A percentile compares a stretch with the other conserved stretches of the same genome.
These are phyloP conservation scores for Patiria miniata DNA, from an alignment of 35 echinoderm and acorn worm genomes.

Conservation along the genomic window DNA sequence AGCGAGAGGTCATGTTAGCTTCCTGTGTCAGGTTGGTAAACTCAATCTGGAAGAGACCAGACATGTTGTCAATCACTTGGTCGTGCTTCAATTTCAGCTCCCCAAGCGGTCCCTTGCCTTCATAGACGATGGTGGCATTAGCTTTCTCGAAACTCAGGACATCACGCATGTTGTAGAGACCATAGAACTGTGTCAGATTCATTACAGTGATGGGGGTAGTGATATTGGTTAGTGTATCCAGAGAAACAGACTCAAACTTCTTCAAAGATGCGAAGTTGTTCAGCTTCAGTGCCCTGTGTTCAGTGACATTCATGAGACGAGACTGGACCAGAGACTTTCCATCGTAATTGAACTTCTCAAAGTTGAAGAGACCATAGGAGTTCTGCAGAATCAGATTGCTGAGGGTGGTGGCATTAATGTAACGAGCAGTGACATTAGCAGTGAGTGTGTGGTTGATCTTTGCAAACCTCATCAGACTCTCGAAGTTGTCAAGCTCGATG, in stretches of 20 bases:
- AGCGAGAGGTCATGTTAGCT: not conserved
- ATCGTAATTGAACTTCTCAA: slow-evolving; percentile 15
- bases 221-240: not conserved
- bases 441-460: slow-evolving; percentile 34
- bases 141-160: slow-evolving; percentile 22
- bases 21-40: not conserved
- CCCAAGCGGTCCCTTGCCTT: not conserved
- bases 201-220: not conserved
- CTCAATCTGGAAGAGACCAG: slow-evolving; percentile 7
- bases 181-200: slow-evolving; percentile 15
- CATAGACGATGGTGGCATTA: slow-evolving; percentile 21
- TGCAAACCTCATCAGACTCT: not conserved
- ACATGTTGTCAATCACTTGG: slow-evolving; percentile 26
- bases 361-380: slow-evolving; percentile 30
- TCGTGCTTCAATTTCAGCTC: slow-evolving; percentile 14
- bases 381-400: slow-evolving; percentile 41
- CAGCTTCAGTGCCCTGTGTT: slow-evolving; percentile 30
- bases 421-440: slow-evolving; percentile 4
- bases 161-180: slow-evolving; percentile 6
- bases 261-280: slow-evolving; percentile 48
- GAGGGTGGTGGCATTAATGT: slow-evolving; percentile 15
- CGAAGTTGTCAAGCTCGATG: slow-evolving; percentile 32
- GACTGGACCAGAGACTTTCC: slow-evolving; percentile 36
- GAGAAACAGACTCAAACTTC: not conserved
- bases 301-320: not conserved